These are phyloP conservation scores for Dryocosmus kuriphilus DNA, from an alignment of 2,888 invertebrate genomes.

Conservation along the genomic window DNA sequence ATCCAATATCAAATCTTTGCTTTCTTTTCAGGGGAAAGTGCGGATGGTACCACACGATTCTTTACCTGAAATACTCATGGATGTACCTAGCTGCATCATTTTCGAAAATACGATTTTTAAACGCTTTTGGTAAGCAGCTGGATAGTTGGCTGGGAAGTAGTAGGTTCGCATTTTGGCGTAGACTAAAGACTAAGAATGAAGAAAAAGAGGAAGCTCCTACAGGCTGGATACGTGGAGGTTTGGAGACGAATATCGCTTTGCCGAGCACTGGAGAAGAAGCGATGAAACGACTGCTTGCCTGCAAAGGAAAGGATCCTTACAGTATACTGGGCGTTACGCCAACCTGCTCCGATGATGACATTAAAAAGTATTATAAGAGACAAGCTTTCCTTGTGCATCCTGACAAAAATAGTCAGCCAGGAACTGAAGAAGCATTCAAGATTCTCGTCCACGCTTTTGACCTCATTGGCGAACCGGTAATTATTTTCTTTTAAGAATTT, in stretches of 20 bases:
- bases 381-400: conserved; percentile 97
- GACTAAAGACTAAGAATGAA: conserved; percentile 77
- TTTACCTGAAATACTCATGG: conserved; percentile 74
- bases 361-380: conserved; percentile 94
- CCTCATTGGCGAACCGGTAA: conserved; percentile 93
- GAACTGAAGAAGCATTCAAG: conserved; percentile 97
- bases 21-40: conserved; percentile 70
- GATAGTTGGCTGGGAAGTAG: conserved; percentile 82
- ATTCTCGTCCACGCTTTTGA: conserved; percentile 97
- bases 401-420: conserved; percentile 96
- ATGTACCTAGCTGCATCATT: conserved; percentile 68
- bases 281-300: conserved; percentile 93
- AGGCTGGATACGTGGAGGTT: conserved; percentile 79
- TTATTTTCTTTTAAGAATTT: conserved; percentile 9
- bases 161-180: conserved; percentile 81
- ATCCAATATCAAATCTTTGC: conserved; percentile 48
- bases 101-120: conserved; percentile 72
- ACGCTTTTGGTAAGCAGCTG: conserved; percentile 76
- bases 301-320: conserved; percentile 97
- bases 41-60: conserved; percentile 72
- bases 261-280: conserved; percentile 96
- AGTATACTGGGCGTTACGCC: conserved; percentile 93
- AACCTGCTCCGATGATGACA: conserved; percentile 94
- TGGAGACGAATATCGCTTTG: conserved; percentile 87
- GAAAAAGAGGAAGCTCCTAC: conserved; percentile 76